These are phyloP conservation scores for Motacilla tschutschensis DNA, from an alignment of 2,113 vertebrate genomes.

Conservation along the genomic window DNA sequence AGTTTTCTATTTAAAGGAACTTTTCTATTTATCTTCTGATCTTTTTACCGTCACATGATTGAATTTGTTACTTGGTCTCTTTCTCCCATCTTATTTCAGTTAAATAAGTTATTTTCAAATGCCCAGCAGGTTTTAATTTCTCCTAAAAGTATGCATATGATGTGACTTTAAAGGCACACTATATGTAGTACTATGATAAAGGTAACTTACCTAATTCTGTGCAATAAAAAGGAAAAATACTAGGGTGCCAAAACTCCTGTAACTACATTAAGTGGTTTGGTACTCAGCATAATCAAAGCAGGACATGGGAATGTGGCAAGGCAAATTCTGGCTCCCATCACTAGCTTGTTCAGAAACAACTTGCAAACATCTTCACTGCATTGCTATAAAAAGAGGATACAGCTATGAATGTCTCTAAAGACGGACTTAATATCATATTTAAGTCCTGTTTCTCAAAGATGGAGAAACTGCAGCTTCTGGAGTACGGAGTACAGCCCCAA, in stretches of 20 bases:
- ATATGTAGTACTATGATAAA: neutral
- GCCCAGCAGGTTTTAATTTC: neutral
- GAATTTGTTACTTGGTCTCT: neutral
- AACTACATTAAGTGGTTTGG: neutral
- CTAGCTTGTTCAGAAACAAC: neutral
- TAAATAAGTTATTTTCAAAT: neutral
- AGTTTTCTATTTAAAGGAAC: neutral
- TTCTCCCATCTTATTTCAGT: neutral
- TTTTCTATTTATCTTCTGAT: accelerated
- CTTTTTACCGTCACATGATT: neutral
- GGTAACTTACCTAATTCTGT: neutral
- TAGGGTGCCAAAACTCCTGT: neutral
- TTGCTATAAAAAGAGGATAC: neutral
- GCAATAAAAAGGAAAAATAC: neutral
- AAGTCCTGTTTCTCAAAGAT: neutral
- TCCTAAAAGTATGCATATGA: neutral
- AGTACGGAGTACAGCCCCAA: neutral
- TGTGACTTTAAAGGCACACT: neutral
- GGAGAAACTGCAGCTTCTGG: neutral
- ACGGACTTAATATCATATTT: neutral
- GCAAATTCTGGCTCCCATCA: neutral
- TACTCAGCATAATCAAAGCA: neutral
- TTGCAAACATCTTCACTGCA: neutral
- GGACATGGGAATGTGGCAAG: accelerated
- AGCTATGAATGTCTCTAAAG: neutral